Evolutionary conservation across 2,113 vertebrate genomes (phyloP).

Genomic region (Montifringilla adamsi): DNA sequence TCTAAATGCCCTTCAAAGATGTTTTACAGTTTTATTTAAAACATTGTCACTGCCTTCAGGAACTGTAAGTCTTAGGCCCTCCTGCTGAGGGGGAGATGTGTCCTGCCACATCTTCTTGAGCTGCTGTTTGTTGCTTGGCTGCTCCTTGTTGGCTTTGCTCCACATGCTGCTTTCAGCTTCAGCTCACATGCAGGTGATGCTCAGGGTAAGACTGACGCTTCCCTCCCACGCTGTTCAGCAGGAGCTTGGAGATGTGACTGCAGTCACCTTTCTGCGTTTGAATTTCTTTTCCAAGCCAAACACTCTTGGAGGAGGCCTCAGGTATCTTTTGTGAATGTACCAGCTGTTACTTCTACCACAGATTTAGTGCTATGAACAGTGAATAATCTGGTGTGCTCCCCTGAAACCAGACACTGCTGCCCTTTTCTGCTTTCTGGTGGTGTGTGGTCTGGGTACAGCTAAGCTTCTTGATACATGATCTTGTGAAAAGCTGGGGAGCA

Average conservation of each 20-base stretch:
- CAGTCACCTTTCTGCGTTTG: neutral
- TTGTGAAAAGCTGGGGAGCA: neutral
- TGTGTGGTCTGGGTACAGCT: neutral
- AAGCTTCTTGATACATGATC: neutral
- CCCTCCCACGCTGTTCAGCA: neutral
- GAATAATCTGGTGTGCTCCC: neutral
- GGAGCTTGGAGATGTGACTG: neutral
- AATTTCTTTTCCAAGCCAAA: neutral
- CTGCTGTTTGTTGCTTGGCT: neutral
- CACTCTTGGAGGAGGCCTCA: neutral
- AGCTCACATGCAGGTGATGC: neutral
- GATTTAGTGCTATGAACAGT: neutral
- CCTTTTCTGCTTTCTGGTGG: neutral
- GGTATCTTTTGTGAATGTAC: neutral
- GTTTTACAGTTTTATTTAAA: constrained; percentile 30
- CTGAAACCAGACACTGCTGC: neutral
- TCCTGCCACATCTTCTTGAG: neutral
- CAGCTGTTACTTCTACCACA: neutral
- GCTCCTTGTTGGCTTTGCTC: neutral
- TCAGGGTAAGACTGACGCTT: neutral
- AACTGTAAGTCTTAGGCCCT: neutral
- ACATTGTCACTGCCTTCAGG: neutral
- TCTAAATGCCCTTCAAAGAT: neutral
- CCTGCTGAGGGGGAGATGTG: neutral
- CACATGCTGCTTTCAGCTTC: neutral